A percentile compares a stretch with the other conserved stretches of the same genome.
These are phyloP conservation scores for Salmo trutta DNA, from an alignment of 2,797 vertebrate genomes.

Conservation along the genomic window DNA sequence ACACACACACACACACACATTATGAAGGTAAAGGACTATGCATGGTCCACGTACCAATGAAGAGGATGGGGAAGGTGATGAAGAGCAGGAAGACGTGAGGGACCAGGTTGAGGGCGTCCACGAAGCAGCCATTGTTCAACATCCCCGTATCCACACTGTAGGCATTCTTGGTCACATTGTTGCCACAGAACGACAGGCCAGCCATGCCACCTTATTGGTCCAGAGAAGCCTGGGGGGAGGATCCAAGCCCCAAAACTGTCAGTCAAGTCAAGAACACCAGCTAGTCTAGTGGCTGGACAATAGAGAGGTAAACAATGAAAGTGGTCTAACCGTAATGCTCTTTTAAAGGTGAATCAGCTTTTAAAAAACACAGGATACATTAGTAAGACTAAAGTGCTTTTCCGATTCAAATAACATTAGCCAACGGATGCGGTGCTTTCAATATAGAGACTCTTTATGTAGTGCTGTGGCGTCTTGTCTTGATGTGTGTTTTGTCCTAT, in stretches of 20 bases:
- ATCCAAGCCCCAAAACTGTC: not conserved
- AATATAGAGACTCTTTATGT: not conserved
- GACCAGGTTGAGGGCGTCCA: constrained; percentile 96
- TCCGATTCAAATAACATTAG: not conserved
- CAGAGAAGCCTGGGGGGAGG: constrained; percentile 30
- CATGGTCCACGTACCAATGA: constrained; percentile 84
- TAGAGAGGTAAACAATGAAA: not conserved
- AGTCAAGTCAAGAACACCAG: not conserved
- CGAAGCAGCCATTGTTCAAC: constrained; percentile 92
- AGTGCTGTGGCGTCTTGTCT: not conserved
- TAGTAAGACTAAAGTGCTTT: not conserved
- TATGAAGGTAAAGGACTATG: too few species aligned
- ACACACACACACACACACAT: not conserved
- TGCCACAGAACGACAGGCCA: constrained; percentile 87
- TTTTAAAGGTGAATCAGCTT: not conserved
- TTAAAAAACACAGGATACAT: not conserved
- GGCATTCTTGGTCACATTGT: constrained; percentile 67
- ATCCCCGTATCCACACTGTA: constrained; percentile 85
- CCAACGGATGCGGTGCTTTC: not conserved
- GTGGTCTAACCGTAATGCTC: not conserved
- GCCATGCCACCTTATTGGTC: constrained; percentile 70
- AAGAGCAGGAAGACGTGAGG: constrained; percentile 97
- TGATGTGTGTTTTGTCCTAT: not conserved
- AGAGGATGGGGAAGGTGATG: constrained; percentile 98
- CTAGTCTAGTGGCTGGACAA: not conserved